phyloP scores from a whole-genome alignment of 2,113 vertebrate species.

The Nesogale talazaci region DNA sequence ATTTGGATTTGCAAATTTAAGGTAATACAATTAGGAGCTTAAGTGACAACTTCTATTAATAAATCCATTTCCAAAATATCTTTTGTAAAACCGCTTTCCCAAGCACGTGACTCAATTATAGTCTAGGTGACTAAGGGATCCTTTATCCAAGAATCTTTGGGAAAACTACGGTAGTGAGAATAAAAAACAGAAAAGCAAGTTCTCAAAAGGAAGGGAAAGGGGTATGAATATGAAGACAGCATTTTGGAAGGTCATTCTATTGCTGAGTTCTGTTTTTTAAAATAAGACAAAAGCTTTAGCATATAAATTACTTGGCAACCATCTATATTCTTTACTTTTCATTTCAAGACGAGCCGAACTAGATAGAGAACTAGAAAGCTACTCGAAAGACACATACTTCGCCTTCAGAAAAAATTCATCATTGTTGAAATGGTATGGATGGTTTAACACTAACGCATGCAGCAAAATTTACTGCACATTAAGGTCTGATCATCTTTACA shows the following conservation, averaged over 20 bases:
- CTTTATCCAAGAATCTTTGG: slow-evolving; percentile 35
- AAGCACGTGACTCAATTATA: slow-evolving; percentile 43
- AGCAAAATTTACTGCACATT: slow-evolving; percentile 72
- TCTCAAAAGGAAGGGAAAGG: slow-evolving; percentile 9
- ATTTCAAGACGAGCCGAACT: slow-evolving; percentile 55
- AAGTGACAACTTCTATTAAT: slow-evolving; percentile 67
- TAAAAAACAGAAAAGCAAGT: slow-evolving; percentile 53
- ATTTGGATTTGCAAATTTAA: slow-evolving; percentile 47
- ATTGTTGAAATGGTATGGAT: background rate
- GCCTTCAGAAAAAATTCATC: slow-evolving; percentile 58
- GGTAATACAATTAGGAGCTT: slow-evolving; percentile 57
- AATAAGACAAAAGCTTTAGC: slow-evolving; percentile 22
- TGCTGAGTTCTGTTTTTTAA: slow-evolving; percentile 42
- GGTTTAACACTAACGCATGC: slow-evolving; percentile 43
- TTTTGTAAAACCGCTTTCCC: slow-evolving; percentile 65
- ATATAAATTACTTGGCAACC: slow-evolving; percentile 69
- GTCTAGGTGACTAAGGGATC: slow-evolving; percentile 45
- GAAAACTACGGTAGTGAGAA: slow-evolving; percentile 36
- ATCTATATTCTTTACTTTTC: slow-evolving; percentile 61
- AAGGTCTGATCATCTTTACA: slow-evolving; percentile 65
- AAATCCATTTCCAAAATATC: slow-evolving; percentile 22
- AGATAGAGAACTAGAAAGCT: slow-evolving; percentile 71
- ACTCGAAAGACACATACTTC: slow-evolving; percentile 52
- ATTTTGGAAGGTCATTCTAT: slow-evolving; percentile 58
- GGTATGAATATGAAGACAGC: slow-evolving; percentile 47